phyloP scores from a whole-genome alignment of 2,113 vertebrate species.

The Sigmodon hispidus region DNA sequence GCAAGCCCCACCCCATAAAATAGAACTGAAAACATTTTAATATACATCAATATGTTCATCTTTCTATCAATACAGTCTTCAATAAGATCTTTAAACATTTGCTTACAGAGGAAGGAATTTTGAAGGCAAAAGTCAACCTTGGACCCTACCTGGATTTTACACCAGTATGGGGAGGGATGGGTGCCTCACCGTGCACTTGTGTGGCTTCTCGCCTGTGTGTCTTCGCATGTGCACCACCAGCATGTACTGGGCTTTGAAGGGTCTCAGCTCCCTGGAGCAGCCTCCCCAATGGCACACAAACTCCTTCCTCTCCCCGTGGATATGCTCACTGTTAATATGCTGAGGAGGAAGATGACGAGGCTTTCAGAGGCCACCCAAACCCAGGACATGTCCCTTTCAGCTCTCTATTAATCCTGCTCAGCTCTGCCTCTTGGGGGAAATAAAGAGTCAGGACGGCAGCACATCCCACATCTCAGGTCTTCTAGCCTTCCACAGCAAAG shows the following conservation, averaged over 20 bases:
- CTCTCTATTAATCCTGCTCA: background rate
- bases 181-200: slow-evolving; percentile 97
- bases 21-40: background rate
- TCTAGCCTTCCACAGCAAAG: background rate
- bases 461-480: background rate
- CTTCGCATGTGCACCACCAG: slow-evolving; percentile 98
- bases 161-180: background rate
- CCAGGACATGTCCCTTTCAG: background rate
- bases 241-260: slow-evolving; percentile 99
- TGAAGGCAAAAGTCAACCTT: background rate
- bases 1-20: background rate
- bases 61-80: background rate
- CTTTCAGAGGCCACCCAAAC: background rate
- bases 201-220: slow-evolving; percentile 98
- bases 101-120: background rate
- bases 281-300: slow-evolving; percentile 98
- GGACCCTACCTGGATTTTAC: background rate
- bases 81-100: background rate
- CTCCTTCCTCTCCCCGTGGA: slow-evolving; percentile 98
- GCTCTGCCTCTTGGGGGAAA: background rate
- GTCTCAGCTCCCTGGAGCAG: slow-evolving; percentile 96
- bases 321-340: slow-evolving; percentile 99
- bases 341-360: slow-evolving; percentile 76
- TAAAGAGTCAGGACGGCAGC: background rate
- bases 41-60: background rate